phyloP scores from a whole-genome alignment of 2,888 invertebrate species.

The Nomada hirtipes region DNA sequence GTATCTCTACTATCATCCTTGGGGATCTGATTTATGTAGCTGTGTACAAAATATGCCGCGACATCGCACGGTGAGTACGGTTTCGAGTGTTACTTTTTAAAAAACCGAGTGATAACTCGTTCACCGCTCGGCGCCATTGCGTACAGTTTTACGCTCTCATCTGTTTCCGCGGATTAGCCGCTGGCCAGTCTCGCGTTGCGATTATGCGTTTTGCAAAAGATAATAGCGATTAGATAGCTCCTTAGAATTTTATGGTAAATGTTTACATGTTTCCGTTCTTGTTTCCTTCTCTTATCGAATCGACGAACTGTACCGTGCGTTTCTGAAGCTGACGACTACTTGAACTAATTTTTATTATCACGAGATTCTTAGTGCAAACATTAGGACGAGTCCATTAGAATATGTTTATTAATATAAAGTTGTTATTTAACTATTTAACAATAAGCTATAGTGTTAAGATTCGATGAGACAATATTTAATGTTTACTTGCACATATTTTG shows the following conservation, averaged over 20 bases:
- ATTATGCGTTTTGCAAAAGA: slow-evolving; percentile 17
- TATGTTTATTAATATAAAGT: not conserved
- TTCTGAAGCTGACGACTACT: not conserved
- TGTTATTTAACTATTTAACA: no score
- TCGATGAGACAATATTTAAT: no score
- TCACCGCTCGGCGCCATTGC: slow-evolving; percentile 3
- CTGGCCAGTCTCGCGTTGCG: not conserved
- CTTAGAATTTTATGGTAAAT: not conserved
- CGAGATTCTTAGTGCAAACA: not conserved
- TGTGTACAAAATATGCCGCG: slow-evolving; percentile 66
- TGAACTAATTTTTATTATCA: not conserved
- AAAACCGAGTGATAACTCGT: not conserved
- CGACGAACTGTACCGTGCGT: not conserved
- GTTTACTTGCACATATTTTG: no score
- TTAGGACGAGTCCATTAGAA: no score
- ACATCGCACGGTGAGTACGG: slow-evolving; percentile 60
- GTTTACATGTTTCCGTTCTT: slow-evolving; percentile 5
- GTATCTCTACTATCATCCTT: slow-evolving; percentile 66
- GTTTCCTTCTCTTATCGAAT: slow-evolving; percentile 20
- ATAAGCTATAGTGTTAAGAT: no score
- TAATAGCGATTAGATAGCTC: slow-evolving; percentile 32
- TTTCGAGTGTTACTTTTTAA: slow-evolving; percentile 24
- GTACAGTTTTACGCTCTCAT: not conserved
- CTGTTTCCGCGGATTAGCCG: not conserved
- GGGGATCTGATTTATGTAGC: slow-evolving; percentile 74